A percentile compares a stretch with the other conserved stretches of the same genome.
Conservation (phyloP, 30 jellyfish, hydroid and myxozoan genomes). For the Aurelia sp. region DNA sequence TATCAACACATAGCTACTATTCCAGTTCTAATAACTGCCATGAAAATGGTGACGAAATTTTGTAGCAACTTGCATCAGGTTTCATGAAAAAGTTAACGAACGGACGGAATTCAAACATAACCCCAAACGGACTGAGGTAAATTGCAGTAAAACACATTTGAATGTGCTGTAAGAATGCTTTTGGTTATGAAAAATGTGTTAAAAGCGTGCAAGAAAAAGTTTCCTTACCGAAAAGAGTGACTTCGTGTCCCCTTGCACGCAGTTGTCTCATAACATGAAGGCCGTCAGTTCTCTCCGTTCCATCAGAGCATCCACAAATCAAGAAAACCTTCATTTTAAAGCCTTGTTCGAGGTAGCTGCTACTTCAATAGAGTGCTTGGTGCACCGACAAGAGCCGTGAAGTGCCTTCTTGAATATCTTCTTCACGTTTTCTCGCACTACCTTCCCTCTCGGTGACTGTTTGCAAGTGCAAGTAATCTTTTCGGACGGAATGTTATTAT, state of each 20-base stretch:
- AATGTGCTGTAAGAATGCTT: too few species aligned
- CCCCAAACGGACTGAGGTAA: too few species aligned
- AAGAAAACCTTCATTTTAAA: conserved; percentile 72
- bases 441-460: not conserved
- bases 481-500: not conserved
- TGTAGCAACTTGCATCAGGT: too few species aligned
- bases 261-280: conserved; percentile 83
- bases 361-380: not conserved
- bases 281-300: conserved; percentile 74
- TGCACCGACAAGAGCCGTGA: not conserved
- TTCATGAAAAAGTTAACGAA: too few species aligned
- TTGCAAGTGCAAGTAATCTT: not conserved
- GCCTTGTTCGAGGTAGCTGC: not conserved
- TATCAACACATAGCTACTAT: too few species aligned
- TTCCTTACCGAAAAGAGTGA: conserved; percentile 76
- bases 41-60: too few species aligned
- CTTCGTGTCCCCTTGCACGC: conserved; percentile 87
- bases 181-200: too few species aligned
- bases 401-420: not conserved
- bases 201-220: not conserved
- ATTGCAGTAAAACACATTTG: too few species aligned
- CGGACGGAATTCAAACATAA: too few species aligned
- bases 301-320: conserved; percentile 79
- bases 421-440: not conserved
- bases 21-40: too few species aligned